Conservation (phyloP, 1,140 invertebrate species). For the Heliconius nattereri region DNA sequence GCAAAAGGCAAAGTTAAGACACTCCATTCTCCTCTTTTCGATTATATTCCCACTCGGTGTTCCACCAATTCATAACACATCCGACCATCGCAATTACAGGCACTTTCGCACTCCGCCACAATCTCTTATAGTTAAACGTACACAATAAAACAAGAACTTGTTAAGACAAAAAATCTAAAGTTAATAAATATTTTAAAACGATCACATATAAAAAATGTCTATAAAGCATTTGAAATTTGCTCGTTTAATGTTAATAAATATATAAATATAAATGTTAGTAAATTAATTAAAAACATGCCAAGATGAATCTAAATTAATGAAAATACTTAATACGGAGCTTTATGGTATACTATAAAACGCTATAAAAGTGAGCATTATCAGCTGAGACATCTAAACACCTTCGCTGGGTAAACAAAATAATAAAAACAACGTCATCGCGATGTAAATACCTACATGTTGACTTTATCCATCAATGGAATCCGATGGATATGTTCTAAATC, state of each 20-base stretch:
- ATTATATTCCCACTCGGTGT: no score
- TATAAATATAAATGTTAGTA: no score
- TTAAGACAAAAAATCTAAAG: no score
- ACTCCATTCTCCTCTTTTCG: no score
- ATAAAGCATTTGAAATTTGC: not conserved
- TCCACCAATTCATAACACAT: no score
- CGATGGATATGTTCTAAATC: conserved; percentile 51
- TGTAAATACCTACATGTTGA: conserved; percentile 4
- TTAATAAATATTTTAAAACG: no score
- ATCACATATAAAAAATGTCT: not conserved
- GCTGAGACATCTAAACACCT: conserved; percentile 21
- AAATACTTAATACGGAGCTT: conserved; percentile 1
- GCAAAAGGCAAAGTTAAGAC: no score
- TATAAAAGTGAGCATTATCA: conserved; percentile 9
- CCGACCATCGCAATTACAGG: no score
- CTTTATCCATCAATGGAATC: conserved; percentile 17
- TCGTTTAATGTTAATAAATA: not conserved
- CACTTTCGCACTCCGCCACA: no score
- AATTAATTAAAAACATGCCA: conserved; percentile 5
- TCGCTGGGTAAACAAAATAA: conserved; percentile 21
- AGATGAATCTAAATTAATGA: not conserved
- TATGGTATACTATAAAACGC: not conserved
- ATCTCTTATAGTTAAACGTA: no score
- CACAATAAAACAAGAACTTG: no score
- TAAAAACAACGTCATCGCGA: conserved; percentile 18